Base-by-base conservation (phyloP, 1,140 invertebrate species). In the Copidosoma floridanum region DNA sequence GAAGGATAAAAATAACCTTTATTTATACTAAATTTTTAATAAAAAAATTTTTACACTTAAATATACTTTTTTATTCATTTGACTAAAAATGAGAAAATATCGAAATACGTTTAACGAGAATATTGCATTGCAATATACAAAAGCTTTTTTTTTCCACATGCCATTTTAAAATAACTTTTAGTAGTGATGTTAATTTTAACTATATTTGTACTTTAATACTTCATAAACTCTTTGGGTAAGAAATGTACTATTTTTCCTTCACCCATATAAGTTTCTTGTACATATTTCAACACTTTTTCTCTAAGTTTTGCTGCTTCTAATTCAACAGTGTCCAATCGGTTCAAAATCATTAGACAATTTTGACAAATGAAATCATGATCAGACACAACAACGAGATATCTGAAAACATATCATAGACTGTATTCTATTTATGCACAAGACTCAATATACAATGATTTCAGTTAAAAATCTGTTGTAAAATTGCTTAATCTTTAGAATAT, bases 291-390 rank as follows among this genome's bases (percentile, higher is more conserved):
- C 26, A 80, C 63, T 6, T 68, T 67, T 21, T 65, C 61, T 21
- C 69, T 68, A 3, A 75, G 41, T 11, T 64, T 69, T 35, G 56
- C 64, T 57, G 74, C 68, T 55, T 80, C 77, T 37, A 40, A 64
- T 62, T 81, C 78, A 3, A 80, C 57, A 21, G 72, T 57, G 61
- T 81, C 79, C 10, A 81, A 59, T 2, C 69, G 77, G 54, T 80
- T 80, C 20, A 81, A 71, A 21, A 79, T 67, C 53, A 71, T 73
- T 3, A 75, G 75, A 63, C 79, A 81, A 21, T 71, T 74, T 24
- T 77, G 66, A 65, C 79, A 81, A 61, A 81, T 79, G 3, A 78
- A 65, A 64, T 81, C 79, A 57, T 80, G 75, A 59, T 81, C 76
- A 1, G 77, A 74, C 60, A 80, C 75, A 2, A 81, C 71, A 43